phyloP scores from a whole-genome alignment of 2,797 vertebrate genomes.

The Arrhamphus sclerolepis region DNA sequence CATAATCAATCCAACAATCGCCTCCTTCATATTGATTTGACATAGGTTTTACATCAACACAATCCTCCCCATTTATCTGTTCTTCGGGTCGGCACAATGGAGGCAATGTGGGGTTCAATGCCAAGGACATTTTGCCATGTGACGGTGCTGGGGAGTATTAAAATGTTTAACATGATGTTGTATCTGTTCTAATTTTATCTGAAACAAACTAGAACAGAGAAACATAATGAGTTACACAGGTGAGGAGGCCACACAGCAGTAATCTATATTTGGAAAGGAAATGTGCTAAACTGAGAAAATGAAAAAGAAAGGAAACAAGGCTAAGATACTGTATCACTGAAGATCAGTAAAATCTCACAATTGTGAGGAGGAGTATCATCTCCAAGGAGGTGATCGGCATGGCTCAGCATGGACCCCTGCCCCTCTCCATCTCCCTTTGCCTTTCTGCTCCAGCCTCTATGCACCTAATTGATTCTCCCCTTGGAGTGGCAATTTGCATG shows the following conservation, averaged over 20 bases:
- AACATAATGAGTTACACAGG: conserved; percentile 43
- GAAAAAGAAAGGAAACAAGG: conserved; percentile 21
- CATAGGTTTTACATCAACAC: neutral
- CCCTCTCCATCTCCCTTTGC: conserved; percentile 49
- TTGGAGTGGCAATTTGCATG: conserved; percentile 78
- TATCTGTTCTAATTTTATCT: conserved; percentile 25
- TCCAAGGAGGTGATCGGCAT: conserved; percentile 72
- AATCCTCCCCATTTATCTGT: too few species aligned
- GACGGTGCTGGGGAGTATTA: neutral
- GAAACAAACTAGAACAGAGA: conserved; percentile 34
- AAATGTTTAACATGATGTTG: neutral
- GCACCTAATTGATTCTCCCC: conserved; percentile 81
- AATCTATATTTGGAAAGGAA: conserved; percentile 57
- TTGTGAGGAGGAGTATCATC: conserved; percentile 51
- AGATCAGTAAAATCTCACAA: conserved; percentile 33
- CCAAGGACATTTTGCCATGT: too few species aligned
- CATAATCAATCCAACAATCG: neutral
- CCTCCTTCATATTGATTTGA: too few species aligned
- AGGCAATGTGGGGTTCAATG: too few species aligned
- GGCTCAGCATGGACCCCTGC: conserved; percentile 65
- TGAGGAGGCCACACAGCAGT: conserved; percentile 39
- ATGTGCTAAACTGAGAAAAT: conserved; percentile 35
- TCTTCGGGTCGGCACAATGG: too few species aligned
- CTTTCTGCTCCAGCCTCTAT: conserved; percentile 64
- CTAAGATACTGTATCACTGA: conserved; percentile 38